Base-by-base conservation (phyloP, 2,888 invertebrate species). In the Ochropleura plecta region DNA sequence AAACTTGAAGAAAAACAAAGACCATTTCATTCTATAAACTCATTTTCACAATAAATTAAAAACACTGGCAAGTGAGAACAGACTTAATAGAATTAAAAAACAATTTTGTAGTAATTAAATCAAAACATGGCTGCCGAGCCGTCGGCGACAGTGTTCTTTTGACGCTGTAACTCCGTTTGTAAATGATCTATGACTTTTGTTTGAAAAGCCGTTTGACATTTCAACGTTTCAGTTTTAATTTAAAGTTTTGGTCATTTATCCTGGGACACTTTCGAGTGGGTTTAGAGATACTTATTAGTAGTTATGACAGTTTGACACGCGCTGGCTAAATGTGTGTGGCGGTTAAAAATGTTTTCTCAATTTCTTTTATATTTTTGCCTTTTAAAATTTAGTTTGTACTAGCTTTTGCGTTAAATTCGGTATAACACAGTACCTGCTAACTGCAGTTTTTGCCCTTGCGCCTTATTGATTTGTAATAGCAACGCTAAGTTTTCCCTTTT, bases 41-140 rank as follows among this genome's bases (percentile, higher is more conserved):
- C 83, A 77, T 81, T 86, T 73, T 70, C 66, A 74, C 49, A 63
- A 76, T 78, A 78, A 83, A 83, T 86, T 67, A 70, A 81, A 73
- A 81, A 83, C 81, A 83, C 78, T 59, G 79, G 70, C 63, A 76
- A 83, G 76, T 65, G 75, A 79, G 78, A 85, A 78, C 77, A 72
- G 75, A 48, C 76, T 73, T 88, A 91, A 91, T 80, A 84, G 79
- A 89, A 89, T 91, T 90, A 90, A 81, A 86, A 90, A 88, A 86
- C 86, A 91, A 89, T 91, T 78, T 90, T 87, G 82, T 81, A 74
- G 74, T 88, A 90, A 91, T 91, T 86, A 89, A 91, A 91, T 91
- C 85, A 90, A 77, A 88, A 88, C 88, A 86, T 69, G 62, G 78
- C 74, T 46, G 70, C 12, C 62, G 48, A 48, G 68, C 14, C 62